Evolutionary conservation across 2,888 invertebrate species (phyloP).

Genomic region (Rhagophthalmus giganteus): DNA sequence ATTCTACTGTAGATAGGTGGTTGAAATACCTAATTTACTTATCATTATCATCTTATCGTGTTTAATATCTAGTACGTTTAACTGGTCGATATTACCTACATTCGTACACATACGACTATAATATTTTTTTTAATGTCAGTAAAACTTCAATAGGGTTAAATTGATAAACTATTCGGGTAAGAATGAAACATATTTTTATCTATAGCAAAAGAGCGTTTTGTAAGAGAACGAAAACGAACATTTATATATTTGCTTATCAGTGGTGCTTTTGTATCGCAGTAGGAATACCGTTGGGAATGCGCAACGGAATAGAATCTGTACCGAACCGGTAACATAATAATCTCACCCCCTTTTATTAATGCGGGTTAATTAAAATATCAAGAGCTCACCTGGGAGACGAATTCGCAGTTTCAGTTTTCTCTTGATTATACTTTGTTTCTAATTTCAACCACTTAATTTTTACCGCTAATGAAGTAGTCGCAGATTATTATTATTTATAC

Average conservation of each 20-base stretch:
- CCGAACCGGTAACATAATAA: conserved; percentile 44
- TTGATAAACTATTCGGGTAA: too few relatives aligned
- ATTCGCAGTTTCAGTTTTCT: conserved; percentile 48
- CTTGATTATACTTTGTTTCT: conserved; percentile 49
- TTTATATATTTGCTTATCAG: conserved; percentile 18
- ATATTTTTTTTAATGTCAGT: too few relatives aligned
- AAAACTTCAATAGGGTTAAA: too few relatives aligned
- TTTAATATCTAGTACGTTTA: too few relatives aligned
- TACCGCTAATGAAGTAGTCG: conserved; percentile 49
- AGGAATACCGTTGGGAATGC: conserved; percentile 12
- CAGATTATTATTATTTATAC: conserved; percentile 53
- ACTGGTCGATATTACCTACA: too few relatives aligned
- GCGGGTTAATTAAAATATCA: conserved; percentile 53
- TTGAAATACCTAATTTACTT: too few relatives aligned
- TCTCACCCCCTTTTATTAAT: conserved; percentile 49
- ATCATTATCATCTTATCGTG: too few relatives aligned
- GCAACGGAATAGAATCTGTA: conserved; percentile 34
- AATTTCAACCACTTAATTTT: conserved; percentile 51
- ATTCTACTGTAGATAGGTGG: too few relatives aligned
- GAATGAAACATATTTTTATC: too few relatives aligned
- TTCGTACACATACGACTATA: too few relatives aligned
- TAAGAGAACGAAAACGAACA: conserved; percentile 8
- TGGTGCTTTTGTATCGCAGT: conserved; percentile 11
- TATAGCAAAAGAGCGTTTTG: conserved; percentile 10
- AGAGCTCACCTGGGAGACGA: conserved; percentile 50